Evolutionary conservation across 1,140 invertebrate genomes (phyloP).

Genomic region (Platyscapa corneri): DNA sequence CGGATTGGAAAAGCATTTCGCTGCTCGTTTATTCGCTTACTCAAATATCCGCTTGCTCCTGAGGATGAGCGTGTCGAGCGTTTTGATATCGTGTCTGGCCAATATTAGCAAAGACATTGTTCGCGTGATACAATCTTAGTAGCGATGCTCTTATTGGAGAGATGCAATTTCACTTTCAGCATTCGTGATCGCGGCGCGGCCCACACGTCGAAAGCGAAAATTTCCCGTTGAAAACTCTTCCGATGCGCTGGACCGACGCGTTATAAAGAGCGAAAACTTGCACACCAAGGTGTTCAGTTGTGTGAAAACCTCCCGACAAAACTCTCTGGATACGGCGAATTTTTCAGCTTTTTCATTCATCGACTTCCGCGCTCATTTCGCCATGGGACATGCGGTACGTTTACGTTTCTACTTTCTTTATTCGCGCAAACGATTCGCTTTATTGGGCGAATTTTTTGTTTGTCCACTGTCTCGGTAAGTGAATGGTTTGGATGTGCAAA

Average conservation of each 20-base stretch:
- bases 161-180: constrained; percentile 58
- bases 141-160: background rate
- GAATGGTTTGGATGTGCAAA: background rate
- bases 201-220: constrained; percentile 56
- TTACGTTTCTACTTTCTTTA: background rate
- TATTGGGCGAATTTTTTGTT: background rate
- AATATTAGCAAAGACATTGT: constrained; percentile 14
- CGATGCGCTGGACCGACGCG: constrained; percentile 25
- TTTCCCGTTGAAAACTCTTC: constrained; percentile 33
- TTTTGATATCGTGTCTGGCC: background rate
- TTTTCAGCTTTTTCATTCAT: background rate
- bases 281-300: constrained; percentile 56
- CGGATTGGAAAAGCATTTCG: constrained; percentile 1
- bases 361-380: constrained; percentile 28
- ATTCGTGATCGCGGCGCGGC: background rate
- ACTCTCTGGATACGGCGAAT: background rate
- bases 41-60: too few relatives aligned
- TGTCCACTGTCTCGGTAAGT: background rate
- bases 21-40: background rate
- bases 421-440: background rate
- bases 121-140: background rate
- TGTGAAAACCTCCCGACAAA: constrained; percentile 41
- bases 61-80: background rate
- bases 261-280: constrained; percentile 62
- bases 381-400: constrained; percentile 62